phyloP scores from a whole-genome alignment of 1,140 invertebrate species.

The Rhopalosiphum maidis region DNA sequence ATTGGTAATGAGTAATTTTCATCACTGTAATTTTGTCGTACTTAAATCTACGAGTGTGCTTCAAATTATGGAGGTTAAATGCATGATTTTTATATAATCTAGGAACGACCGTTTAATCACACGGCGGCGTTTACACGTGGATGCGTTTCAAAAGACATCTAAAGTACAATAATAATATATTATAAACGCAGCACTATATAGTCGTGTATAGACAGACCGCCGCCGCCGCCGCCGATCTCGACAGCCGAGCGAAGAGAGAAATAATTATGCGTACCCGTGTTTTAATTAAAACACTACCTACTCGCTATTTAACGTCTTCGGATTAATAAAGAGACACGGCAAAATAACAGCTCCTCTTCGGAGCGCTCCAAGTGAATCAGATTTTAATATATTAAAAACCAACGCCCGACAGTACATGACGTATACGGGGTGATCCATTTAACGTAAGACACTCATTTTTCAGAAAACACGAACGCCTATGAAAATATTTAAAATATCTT shows the following conservation, averaged over 20 bases:
- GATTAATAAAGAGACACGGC: constrained; percentile 23
- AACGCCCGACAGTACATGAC: neutral
- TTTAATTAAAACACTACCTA: constrained; percentile 31
- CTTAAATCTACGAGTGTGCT: neutral
- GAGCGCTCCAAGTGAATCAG: neutral
- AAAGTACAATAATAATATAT: neutral
- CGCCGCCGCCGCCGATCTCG: neutral
- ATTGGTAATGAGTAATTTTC: no score
- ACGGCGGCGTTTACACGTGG: neutral
- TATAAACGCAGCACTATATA: neutral
- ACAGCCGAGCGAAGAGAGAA: neutral
- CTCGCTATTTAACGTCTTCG: constrained; percentile 1
- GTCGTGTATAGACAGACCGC: neutral
- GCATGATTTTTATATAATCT: neutral
- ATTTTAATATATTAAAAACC: constrained; percentile 24
- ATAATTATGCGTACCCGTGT: neutral
- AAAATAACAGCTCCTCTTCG: neutral
- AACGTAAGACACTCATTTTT: no score
- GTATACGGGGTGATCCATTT: no score
- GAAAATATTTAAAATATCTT: no score
- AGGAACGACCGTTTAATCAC: neutral
- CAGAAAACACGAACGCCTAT: no score
- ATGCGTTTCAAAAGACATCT: neutral
- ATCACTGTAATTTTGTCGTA: neutral
- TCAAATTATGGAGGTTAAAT: neutral